These are phyloP conservation scores for Epinephelus awoara DNA, from an alignment of 2,797 vertebrate genomes.

Conservation along the genomic window DNA sequence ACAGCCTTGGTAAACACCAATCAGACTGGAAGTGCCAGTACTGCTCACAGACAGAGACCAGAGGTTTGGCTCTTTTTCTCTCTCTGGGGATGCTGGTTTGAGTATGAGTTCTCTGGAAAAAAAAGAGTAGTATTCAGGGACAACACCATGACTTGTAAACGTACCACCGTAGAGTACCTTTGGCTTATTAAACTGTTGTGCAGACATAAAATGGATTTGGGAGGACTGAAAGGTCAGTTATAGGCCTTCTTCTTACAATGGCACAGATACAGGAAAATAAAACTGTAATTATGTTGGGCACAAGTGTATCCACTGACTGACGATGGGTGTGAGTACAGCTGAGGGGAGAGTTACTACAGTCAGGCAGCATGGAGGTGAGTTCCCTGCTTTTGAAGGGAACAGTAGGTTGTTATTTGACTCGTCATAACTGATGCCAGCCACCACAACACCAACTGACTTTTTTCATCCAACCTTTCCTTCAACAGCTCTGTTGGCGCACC, in stretches of 20 bases:
- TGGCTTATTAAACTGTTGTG: slow-evolving; percentile 24
- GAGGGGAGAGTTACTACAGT: slow-evolving; percentile 15
- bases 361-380: slow-evolving; percentile 1
- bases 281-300: not conserved
- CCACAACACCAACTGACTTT: slow-evolving; percentile 6
- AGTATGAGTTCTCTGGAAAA: not conserved
- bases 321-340: slow-evolving; percentile 1
- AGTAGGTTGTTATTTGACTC: slow-evolving; percentile 29
- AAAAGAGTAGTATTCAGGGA: not conserved
- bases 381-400: slow-evolving; percentile 9
- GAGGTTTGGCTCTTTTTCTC: slow-evolving; percentile 43
- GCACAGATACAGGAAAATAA: not conserved
- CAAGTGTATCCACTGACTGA: not conserved
- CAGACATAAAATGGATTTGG: not conserved
- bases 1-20: slow-evolving; percentile 68
- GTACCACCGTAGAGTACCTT: too few species aligned
- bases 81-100: not conserved
- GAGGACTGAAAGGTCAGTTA: slow-evolving; percentile 21
- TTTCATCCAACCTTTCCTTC: slow-evolving; percentile 1
- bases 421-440: slow-evolving; percentile 29
- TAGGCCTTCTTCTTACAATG: not conserved
- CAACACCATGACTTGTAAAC: slow-evolving; percentile 1
- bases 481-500: not conserved
- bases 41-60: slow-evolving; percentile 59
- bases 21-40: slow-evolving; percentile 62